phyloP scores from a whole-genome alignment of 2,797 vertebrate species.

The Labeo calbasu region DNA sequence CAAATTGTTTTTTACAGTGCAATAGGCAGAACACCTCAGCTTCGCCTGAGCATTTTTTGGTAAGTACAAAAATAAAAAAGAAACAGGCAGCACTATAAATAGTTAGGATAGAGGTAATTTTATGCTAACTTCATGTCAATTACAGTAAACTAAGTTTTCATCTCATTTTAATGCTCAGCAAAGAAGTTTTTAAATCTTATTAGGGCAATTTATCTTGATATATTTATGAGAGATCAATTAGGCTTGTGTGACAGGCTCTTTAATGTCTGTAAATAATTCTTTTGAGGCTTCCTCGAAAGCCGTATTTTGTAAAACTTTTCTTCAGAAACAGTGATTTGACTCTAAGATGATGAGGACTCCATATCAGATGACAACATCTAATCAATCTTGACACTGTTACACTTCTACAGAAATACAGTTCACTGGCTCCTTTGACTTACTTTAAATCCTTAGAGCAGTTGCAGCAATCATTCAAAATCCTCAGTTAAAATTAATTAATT shows the following conservation, averaged over 20 bases:
- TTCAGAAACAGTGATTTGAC: slow-evolving; percentile 36
- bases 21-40: neutral
- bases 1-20: too few species aligned
- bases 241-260: slow-evolving; percentile 41
- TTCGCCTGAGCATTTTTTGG: too few species aligned
- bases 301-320: slow-evolving; percentile 29
- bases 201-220: slow-evolving; percentile 50
- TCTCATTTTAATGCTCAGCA: neutral
- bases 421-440: slow-evolving; percentile 38
- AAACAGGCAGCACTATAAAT: neutral
- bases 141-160: slow-evolving; percentile 3
- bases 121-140: neutral
- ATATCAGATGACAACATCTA: slow-evolving; percentile 54
- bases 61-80: neutral
- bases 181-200: slow-evolving; percentile 22
- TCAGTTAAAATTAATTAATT: slow-evolving; percentile 39
- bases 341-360: slow-evolving; percentile 27
- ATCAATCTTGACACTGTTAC: slow-evolving; percentile 46
- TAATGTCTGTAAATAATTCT: slow-evolving; percentile 33
- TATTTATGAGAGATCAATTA: slow-evolving; percentile 33
- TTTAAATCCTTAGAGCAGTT: slow-evolving; percentile 40
- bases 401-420: slow-evolving; percentile 37
- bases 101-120: neutral
- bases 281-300: slow-evolving; percentile 6
- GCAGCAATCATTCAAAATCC: slow-evolving; percentile 57